Evolutionary conservation across 2,888 invertebrate species (phyloP).

Genomic region (Lycia hirtaria): DNA sequence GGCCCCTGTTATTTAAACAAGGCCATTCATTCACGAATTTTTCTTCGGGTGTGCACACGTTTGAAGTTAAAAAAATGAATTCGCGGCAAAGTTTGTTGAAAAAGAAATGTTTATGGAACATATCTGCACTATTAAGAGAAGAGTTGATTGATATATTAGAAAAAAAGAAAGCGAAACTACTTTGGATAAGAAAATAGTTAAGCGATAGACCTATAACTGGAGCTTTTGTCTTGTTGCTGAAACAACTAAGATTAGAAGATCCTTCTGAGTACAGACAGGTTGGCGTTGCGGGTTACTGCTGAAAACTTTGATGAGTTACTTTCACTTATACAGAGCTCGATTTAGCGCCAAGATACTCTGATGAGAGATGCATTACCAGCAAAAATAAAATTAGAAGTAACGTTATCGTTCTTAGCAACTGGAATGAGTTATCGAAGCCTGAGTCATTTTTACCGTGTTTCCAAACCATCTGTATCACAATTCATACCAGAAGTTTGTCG

Average conservation of each 20-base stretch:
- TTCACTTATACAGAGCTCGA: slow-evolving; percentile 34
- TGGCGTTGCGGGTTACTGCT: slow-evolving; percentile 29
- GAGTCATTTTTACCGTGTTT: slow-evolving; percentile 46
- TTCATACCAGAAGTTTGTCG: slow-evolving; percentile 36
- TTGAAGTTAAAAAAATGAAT: slow-evolving; percentile 1
- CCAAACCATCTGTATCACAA: slow-evolving; percentile 28
- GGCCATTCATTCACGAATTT: slow-evolving; percentile 1
- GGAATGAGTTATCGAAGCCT: slow-evolving; percentile 44
- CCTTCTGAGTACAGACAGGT: slow-evolving; percentile 35
- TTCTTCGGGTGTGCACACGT: slow-evolving; percentile 7
- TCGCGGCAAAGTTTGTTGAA: no score
- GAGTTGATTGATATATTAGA: no score
- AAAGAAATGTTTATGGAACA: no score
- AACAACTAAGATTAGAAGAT: slow-evolving; percentile 39
- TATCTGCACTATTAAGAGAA: no score
- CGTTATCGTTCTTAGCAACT: slow-evolving; percentile 47
- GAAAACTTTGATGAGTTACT: slow-evolving; percentile 40
- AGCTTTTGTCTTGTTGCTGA: slow-evolving; percentile 39
- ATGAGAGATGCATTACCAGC: slow-evolving; percentile 49
- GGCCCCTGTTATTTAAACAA: slow-evolving; percentile 31
- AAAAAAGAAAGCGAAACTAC: slow-evolving; percentile 31
- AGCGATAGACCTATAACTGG: slow-evolving; percentile 24
- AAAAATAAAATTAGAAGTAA: slow-evolving; percentile 50
- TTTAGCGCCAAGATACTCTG: slow-evolving; percentile 43
- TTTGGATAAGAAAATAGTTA: slow-evolving; percentile 45